Percentiles rank a stretch among this genome's conserved stretches.
phyloP scores from a whole-genome alignment of 2,888 invertebrate genomes.

The Hirtodrosophila duncani region DNA sequence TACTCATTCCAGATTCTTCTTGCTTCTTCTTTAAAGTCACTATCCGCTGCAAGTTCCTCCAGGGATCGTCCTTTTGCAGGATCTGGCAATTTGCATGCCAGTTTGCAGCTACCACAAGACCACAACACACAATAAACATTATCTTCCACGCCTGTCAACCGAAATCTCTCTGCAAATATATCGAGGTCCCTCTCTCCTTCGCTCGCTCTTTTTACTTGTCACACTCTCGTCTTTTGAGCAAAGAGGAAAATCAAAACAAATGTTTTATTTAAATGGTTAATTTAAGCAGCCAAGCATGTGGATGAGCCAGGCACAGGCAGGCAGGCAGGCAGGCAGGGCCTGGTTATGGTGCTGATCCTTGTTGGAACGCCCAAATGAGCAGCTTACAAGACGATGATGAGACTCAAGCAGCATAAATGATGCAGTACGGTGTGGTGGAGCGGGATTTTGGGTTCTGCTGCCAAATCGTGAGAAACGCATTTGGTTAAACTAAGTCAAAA shows the following conservation, averaged over 20 bases:
- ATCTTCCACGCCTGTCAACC: slow-evolving; percentile 23
- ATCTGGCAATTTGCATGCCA: too few species aligned
- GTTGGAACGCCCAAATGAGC: slow-evolving; percentile 55
- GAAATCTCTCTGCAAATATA: neutral
- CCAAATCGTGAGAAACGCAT: slow-evolving; percentile 68
- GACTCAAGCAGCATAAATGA: slow-evolving; percentile 48
- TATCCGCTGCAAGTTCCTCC: too few species aligned
- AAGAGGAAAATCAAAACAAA: slow-evolving; percentile 64
- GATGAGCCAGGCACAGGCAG: too few species aligned
- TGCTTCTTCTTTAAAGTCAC: too few species aligned
- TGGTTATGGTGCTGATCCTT: slow-evolving; percentile 5
- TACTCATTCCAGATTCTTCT: too few species aligned
- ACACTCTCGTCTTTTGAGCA: too few species aligned
- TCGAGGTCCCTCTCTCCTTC: neutral
- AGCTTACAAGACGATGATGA: slow-evolving; percentile 61
- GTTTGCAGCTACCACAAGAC: slow-evolving; percentile 5
- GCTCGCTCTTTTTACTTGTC: neutral
- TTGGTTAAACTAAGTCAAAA: too few species aligned
- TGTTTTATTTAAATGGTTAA: slow-evolving; percentile 68
- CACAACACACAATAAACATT: too few species aligned
- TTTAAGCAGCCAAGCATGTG: slow-evolving; percentile 51
- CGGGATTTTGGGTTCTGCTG: too few species aligned
- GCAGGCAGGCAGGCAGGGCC: too few species aligned
- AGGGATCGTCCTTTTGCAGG: too few species aligned
- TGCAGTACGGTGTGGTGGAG: slow-evolving; percentile 42